Conservation (phyloP, 2,113 vertebrate species). For the Chaetodon trifascialis region DNA sequence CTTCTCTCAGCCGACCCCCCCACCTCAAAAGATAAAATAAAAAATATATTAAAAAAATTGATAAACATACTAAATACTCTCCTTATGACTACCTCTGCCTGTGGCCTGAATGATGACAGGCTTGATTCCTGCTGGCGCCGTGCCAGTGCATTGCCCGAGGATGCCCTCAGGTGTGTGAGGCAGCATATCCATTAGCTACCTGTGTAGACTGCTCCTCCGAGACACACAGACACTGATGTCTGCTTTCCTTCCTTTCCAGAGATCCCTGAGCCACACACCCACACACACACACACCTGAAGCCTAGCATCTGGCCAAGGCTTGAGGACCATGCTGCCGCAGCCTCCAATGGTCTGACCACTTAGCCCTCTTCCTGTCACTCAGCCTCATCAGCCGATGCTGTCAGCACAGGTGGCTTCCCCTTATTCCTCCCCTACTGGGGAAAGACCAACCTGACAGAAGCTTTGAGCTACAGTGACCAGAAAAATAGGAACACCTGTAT, state of each 20-base stretch:
- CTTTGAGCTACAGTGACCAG: conserved; percentile 33
- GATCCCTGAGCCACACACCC: conserved; percentile 41
- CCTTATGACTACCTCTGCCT: conserved; percentile 63
- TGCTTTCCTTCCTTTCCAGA: conserved; percentile 60
- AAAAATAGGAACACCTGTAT: conserved; percentile 14
- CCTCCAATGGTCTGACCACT: conserved; percentile 68
- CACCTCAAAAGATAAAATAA: not conserved
- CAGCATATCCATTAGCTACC: conserved; percentile 78
- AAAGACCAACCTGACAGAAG: conserved; percentile 41
- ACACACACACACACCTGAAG: conserved; percentile 63
- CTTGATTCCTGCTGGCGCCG: conserved; percentile 71
- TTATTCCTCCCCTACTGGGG: conserved; percentile 37
- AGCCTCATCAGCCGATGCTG: conserved; percentile 58
- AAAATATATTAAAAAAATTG: conserved; percentile 23
- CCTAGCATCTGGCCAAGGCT: conserved; percentile 72
- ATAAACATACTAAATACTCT: conserved; percentile 52
- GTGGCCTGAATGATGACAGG: conserved; percentile 75
- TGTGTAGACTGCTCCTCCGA: conserved; percentile 70
- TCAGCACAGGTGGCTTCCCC: conserved; percentile 76
- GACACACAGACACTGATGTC: conserved; percentile 62
- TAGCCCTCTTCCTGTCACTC: conserved; percentile 70
- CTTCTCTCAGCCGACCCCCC: not conserved
- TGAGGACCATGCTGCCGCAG: conserved; percentile 37
- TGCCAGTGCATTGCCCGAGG: conserved; percentile 77
- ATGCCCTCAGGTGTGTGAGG: conserved; percentile 75